Percentiles rank a stretch among this genome's conserved stretches.
Conservation (phyloP, 2,797 vertebrate species). For the Epinephelus coioides region DNA sequence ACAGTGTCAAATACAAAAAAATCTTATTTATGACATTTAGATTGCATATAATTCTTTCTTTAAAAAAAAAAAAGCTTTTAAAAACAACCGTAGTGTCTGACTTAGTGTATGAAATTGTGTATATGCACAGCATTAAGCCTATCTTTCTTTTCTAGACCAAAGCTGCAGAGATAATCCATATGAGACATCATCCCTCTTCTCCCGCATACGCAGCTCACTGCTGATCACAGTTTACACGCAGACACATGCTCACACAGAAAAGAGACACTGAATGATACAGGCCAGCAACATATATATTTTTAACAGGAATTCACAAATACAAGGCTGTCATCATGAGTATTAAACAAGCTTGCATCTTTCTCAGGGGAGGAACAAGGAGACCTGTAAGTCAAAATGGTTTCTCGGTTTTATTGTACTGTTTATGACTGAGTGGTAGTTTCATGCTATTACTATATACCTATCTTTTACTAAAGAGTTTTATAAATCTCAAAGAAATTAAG, state of each 20-base stretch:
- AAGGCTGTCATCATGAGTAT: conserved; percentile 68
- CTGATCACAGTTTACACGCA: conserved; percentile 53
- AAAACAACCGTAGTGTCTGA: conserved; percentile 9
- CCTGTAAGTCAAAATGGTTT: conserved; percentile 69
- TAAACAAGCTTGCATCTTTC: conserved; percentile 85
- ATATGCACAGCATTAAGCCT: conserved; percentile 63
- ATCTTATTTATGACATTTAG: background rate
- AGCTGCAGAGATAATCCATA: conserved; percentile 82
- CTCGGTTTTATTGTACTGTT: background rate
- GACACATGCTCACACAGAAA: conserved; percentile 22
- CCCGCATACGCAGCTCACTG: conserved; percentile 54
- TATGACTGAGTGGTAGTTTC: background rate
- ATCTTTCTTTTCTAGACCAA: conserved; percentile 69
- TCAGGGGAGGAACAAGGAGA: conserved; percentile 78
- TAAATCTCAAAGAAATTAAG: background rate
- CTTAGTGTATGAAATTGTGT: conserved; percentile 38
- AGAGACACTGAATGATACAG: conserved; percentile 19
- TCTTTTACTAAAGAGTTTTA: background rate
- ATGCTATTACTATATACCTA: background rate
- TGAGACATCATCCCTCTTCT: conserved; percentile 68
- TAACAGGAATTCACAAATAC: background rate
- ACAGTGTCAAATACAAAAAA: background rate
- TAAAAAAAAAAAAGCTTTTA: background rate
- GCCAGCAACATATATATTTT: background rate
- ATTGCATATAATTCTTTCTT: background rate